phyloP scores from a whole-genome alignment of 2,888 invertebrate species.

The Polydrusus tereticollis region DNA sequence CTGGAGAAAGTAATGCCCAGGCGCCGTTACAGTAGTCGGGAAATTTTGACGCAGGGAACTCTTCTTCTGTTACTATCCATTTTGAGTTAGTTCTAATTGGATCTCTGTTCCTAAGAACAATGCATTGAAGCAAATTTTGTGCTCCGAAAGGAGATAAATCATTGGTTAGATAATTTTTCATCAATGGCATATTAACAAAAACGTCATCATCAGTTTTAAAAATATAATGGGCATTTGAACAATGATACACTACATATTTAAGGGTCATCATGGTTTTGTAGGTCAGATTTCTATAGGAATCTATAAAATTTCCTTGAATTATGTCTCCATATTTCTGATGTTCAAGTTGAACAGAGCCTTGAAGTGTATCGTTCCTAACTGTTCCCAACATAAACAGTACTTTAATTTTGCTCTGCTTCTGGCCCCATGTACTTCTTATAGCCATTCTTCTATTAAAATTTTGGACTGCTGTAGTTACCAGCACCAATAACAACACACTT shows the following conservation, averaged over 20 bases:
- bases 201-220: constrained; percentile 85
- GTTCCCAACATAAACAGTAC: constrained; percentile 78
- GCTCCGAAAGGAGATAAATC: constrained; percentile 74
- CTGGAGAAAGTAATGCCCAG: constrained; percentile 72
- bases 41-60: constrained; percentile 75
- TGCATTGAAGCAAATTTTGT: constrained; percentile 75
- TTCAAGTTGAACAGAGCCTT: constrained; percentile 68
- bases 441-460: constrained; percentile 75
- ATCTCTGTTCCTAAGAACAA: constrained; percentile 60
- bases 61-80: constrained; percentile 79
- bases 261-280: constrained; percentile 87
- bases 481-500: constrained; percentile 70
- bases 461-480: constrained; percentile 77
- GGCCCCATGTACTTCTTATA: constrained; percentile 83
- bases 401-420: constrained; percentile 69
- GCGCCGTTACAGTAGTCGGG: constrained; percentile 83
- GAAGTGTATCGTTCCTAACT: constrained; percentile 62
- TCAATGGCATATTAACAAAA: constrained; percentile 77
- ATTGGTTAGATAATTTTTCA: constrained; percentile 72
- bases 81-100: constrained; percentile 74
- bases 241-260: constrained; percentile 81
- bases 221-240: constrained; percentile 74
- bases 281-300: constrained; percentile 85
- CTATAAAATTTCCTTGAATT: constrained; percentile 82
- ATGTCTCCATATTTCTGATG: constrained; percentile 74